Conservation (phyloP, 2,888 invertebrate genomes). For the Capitulum mitella region DNA sequence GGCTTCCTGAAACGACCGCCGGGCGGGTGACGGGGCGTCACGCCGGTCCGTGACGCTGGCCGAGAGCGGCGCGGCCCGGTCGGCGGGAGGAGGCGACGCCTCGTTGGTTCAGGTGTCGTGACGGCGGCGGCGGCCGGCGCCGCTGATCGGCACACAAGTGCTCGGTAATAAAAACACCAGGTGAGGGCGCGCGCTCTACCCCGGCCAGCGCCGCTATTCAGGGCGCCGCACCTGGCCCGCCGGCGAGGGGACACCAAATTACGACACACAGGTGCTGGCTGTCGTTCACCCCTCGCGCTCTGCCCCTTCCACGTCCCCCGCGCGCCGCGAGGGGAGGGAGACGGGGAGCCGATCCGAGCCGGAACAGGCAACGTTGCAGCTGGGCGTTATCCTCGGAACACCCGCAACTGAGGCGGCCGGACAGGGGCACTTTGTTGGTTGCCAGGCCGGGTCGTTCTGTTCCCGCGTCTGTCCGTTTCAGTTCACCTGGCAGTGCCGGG, state of each 20-base stretch:
- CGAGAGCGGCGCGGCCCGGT: too few relatives aligned
- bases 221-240: background rate
- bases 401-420: too few relatives aligned
- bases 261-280: background rate
- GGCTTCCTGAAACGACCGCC: too few relatives aligned
- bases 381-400: too few relatives aligned
- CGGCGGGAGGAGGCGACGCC: too few relatives aligned
- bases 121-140: too few relatives aligned
- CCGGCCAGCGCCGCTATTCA: background rate
- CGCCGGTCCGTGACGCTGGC: too few relatives aligned
- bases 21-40: too few relatives aligned
- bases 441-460: too few relatives aligned
- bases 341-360: background rate
- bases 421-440: too few relatives aligned
- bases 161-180: constrained; percentile 12
- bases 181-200: background rate
- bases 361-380: background rate
- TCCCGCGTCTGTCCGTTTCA: too few relatives aligned
- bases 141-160: background rate
- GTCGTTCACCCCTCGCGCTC: background rate
- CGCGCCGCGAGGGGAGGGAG: background rate
- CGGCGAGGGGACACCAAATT: background rate
- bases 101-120: background rate
- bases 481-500: too few relatives aligned
- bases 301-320: background rate